Conservation (phyloP, 2,888 invertebrate genomes). For the Metallyticus violacea region DNA sequence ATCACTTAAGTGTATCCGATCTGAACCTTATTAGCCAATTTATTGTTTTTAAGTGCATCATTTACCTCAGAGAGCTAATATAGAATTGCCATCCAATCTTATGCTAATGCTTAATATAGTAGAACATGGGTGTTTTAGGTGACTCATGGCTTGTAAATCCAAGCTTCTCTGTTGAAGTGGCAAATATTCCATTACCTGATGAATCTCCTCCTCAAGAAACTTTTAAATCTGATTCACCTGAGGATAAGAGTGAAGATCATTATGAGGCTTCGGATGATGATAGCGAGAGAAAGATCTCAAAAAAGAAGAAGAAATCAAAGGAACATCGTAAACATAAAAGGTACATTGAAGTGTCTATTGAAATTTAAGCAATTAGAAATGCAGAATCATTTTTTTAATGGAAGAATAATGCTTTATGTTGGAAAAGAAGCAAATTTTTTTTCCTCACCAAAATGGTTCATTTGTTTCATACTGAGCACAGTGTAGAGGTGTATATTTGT, state of each 20-base stretch:
- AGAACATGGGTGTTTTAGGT: neutral
- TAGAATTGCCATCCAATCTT: neutral
- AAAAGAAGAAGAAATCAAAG: neutral
- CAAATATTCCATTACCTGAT: conserved; percentile 25
- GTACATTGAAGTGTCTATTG: too few species aligned
- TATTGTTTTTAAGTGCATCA: too few species aligned
- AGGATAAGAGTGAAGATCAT: neutral
- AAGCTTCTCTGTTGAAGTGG: conserved; percentile 24
- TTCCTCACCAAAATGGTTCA: neutral
- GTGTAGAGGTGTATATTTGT: neutral
- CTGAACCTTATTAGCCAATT: too few species aligned
- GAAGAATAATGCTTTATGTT: neutral
- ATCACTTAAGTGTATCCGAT: too few species aligned
- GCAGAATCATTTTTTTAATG: neutral
- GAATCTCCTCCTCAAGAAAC: neutral
- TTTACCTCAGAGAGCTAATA: neutral
- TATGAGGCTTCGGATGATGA: neutral
- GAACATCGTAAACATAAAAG: neutral
- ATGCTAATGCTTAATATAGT: neutral
- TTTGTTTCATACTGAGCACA: neutral
- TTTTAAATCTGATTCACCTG: neutral
- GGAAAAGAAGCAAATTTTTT: too few species aligned
- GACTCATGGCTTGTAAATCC: conserved; percentile 24
- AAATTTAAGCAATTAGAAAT: too few species aligned
- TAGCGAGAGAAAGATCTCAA: neutral